phyloP scores from a whole-genome alignment of 2,888 invertebrate genomes.

The Patella depressa region DNA sequence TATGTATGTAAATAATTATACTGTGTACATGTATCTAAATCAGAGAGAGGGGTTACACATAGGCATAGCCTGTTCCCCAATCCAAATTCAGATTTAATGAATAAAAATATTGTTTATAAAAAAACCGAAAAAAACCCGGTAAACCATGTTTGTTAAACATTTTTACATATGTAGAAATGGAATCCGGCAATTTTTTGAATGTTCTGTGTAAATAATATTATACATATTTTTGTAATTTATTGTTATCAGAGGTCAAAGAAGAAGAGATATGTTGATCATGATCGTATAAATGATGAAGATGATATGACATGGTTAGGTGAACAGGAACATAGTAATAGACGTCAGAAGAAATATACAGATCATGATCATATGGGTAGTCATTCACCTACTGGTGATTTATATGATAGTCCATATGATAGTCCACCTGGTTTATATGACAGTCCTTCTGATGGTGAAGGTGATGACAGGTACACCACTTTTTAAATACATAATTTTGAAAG shows the following conservation, averaged over 20 bases:
- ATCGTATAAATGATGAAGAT: constrained; percentile 51
- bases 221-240: too few species aligned
- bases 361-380: not conserved
- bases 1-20: too few species aligned
- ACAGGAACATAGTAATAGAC: not conserved
- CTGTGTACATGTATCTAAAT: too few species aligned
- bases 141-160: too few species aligned
- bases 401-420: constrained; percentile 44
- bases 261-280: constrained; percentile 55
- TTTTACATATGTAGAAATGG: too few species aligned
- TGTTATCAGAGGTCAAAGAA: constrained; percentile 43
- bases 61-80: too few species aligned
- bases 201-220: too few species aligned
- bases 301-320: not conserved
- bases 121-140: too few species aligned
- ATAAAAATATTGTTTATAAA: too few species aligned
- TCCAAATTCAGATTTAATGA: too few species aligned
- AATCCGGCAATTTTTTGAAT: too few species aligned
- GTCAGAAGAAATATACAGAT: not conserved
- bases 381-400: constrained; percentile 24
- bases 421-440: constrained; percentile 67
- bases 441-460: constrained; percentile 63
- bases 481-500: not conserved
- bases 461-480: constrained; percentile 26
- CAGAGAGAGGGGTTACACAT: too few species aligned